Evolutionary conservation across 2,888 invertebrate genomes (phyloP).

Genomic region (Cosmopolites sordidus): DNA sequence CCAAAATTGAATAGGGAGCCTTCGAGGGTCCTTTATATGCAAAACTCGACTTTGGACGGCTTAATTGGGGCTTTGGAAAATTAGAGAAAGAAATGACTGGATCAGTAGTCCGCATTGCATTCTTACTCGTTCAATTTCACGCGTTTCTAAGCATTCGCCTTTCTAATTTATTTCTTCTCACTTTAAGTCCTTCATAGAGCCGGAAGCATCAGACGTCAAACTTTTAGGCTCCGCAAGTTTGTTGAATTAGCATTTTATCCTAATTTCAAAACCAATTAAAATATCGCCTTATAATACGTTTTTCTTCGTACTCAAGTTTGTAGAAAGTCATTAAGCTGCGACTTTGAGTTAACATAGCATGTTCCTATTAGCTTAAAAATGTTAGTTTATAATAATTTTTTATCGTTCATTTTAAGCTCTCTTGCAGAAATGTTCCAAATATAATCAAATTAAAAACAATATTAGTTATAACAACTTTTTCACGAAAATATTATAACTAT

Average conservation of each 20-base stretch:
- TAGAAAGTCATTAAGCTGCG: too few species aligned
- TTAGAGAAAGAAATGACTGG: slow-evolving; percentile 28
- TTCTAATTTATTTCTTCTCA: slow-evolving; percentile 1
- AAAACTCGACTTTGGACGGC: slow-evolving; percentile 24
- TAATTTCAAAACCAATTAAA: background rate
- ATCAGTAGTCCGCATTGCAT: slow-evolving; percentile 24
- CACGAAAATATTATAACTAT: too few species aligned
- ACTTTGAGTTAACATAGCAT: too few species aligned
- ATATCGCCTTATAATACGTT: too few species aligned
- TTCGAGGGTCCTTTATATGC: slow-evolving; percentile 27
- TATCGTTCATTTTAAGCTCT: too few species aligned
- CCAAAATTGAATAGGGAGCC: slow-evolving; percentile 24
- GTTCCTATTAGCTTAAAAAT: too few species aligned
- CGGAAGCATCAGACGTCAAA: background rate
- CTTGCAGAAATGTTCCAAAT: too few species aligned
- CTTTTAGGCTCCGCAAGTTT: background rate
- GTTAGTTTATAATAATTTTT: too few species aligned
- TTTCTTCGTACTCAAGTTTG: too few species aligned
- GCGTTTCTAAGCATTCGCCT: slow-evolving; percentile 27
- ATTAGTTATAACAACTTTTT: too few species aligned
- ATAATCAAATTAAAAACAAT: too few species aligned
- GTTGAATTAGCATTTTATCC: background rate
- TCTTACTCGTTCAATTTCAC: slow-evolving; percentile 25
- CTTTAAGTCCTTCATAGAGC: background rate
- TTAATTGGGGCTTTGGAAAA: slow-evolving; percentile 28